phyloP scores from a whole-genome alignment of 1,140 invertebrate genomes.

The Drosophila nannoptera region DNA sequence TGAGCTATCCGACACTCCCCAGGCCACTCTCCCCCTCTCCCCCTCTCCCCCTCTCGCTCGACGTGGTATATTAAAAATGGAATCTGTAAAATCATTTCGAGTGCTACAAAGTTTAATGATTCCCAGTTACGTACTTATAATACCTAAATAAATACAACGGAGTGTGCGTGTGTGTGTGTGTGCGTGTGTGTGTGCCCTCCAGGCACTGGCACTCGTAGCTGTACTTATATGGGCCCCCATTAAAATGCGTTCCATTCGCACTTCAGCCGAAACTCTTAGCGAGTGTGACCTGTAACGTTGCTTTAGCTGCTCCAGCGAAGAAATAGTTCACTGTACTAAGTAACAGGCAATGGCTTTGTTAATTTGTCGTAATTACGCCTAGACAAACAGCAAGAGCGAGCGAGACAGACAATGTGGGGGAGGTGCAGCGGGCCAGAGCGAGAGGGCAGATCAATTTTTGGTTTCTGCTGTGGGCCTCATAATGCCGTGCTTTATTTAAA shows the following conservation, averaged over 20 bases:
- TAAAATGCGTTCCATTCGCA: constrained; percentile 43
- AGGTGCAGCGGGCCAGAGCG: not conserved
- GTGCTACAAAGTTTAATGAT: constrained; percentile 61
- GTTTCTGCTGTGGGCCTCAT: constrained; percentile 44
- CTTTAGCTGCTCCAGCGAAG: constrained; percentile 49
- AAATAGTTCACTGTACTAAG: constrained; percentile 65
- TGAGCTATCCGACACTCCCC: too few species aligned
- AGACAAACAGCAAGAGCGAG: constrained; percentile 13
- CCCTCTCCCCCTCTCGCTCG: not conserved
- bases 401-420: not conserved
- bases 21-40: not conserved
- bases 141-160: constrained; percentile 34
- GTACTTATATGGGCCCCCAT: constrained; percentile 42
- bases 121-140: constrained; percentile 44
- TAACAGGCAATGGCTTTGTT: constrained; percentile 56
- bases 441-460: constrained; percentile 11
- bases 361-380: constrained; percentile 66
- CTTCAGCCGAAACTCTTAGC: constrained; percentile 16
- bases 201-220: constrained; percentile 41
- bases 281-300: constrained; percentile 59
- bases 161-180: constrained; percentile 5
- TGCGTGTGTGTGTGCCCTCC: constrained; percentile 10
- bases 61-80: constrained; percentile 19
- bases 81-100: constrained; percentile 67
- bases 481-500: constrained; percentile 74